Percentiles rank a stretch among this genome's conserved stretches.
phyloP scores from a whole-genome alignment of 2,113 vertebrate species.

The Crotalus helleri region DNA sequence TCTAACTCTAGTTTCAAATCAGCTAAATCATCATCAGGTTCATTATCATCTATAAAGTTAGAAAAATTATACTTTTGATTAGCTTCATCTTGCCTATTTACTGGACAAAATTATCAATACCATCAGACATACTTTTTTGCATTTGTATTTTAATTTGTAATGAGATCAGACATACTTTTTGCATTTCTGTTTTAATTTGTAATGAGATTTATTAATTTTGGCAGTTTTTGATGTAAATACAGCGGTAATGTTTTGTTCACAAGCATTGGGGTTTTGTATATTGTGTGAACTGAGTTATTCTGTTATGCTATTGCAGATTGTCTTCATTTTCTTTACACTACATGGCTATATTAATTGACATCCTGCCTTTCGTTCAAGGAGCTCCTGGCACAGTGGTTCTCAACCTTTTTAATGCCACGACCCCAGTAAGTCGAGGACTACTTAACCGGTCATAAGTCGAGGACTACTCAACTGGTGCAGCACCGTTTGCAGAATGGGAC shows the following conservation, averaged over 20 bases:
- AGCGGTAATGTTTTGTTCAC: neutral
- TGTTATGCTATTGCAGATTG: neutral
- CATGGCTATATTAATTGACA: too few relatives aligned
- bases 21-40: neutral
- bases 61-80: neutral
- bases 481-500: too few relatives aligned
- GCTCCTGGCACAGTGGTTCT: too few relatives aligned
- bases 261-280: neutral
- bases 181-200: neutral
- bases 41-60: neutral
- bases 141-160: neutral
- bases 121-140: neutral
- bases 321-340: neutral
- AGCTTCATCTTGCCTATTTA: neutral
- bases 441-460: too few relatives aligned
- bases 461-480: too few relatives aligned
- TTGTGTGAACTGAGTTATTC: neutral
- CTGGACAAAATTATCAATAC: neutral
- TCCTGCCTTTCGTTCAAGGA: too few relatives aligned
- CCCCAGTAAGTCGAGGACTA: too few relatives aligned
- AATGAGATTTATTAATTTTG: neutral
- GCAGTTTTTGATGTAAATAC: neutral
- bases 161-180: neutral
- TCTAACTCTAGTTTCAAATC: neutral
- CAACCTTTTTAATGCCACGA: too few relatives aligned